Evolutionary conservation across 2,797 vertebrate species (phyloP).

Genomic region (Sebastes trivittatus): DNA sequence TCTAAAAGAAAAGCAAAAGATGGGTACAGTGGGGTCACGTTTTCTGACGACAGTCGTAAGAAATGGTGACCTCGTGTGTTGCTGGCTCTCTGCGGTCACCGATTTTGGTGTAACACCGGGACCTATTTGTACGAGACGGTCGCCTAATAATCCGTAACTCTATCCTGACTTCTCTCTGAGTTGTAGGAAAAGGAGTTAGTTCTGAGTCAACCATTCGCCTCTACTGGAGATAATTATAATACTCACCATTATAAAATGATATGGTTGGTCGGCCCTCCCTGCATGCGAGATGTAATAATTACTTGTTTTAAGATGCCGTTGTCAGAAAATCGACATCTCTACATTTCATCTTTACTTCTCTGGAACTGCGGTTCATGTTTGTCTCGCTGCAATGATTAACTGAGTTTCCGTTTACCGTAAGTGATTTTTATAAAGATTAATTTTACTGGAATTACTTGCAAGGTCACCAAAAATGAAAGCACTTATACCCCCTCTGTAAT

Average conservation of each 20-base stretch:
- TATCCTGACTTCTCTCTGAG: neutral
- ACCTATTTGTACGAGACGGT: neutral
- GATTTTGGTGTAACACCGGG: no score
- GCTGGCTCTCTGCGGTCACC: no score
- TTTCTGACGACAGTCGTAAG: no score
- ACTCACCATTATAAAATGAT: conserved; percentile 38
- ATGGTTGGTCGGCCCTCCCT: conserved; percentile 10
- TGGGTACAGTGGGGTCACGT: no score
- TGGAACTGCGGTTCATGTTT: neutral
- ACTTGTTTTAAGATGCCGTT: conserved; percentile 5
- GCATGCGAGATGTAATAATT: conserved; percentile 23
- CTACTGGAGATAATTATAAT: conserved; percentile 37
- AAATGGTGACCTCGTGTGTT: no score
- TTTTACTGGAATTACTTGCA: neutral
- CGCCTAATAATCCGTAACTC: neutral
- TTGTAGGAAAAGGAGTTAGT: neutral
- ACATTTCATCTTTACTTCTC: neutral
- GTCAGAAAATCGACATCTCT: conserved; percentile 1
- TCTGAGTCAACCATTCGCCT: conserved; percentile 7
- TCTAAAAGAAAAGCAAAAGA: no score
- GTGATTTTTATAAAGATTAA: neutral
- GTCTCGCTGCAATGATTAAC: neutral
- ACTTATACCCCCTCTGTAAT: neutral
- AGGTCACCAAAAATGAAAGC: neutral
- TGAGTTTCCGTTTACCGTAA: neutral